These are phyloP conservation scores for Calephelis perditalis DNA, from an alignment of 2,888 invertebrate genomes.

Conservation along the genomic window DNA sequence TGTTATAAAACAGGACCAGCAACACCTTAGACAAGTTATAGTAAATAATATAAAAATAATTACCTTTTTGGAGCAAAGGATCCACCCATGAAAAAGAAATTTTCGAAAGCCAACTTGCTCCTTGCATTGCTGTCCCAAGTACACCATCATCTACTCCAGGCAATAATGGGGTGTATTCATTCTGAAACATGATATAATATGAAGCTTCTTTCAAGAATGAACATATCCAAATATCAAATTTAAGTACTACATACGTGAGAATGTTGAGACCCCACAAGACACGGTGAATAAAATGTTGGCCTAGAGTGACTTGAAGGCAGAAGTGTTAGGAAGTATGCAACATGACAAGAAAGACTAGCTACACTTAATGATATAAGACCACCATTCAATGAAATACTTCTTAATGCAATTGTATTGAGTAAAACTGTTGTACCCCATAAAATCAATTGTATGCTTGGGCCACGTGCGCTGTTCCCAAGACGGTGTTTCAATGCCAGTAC, in stretches of 20 bases:
- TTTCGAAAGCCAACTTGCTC: conserved; percentile 82
- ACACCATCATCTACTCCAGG: conserved; percentile 84
- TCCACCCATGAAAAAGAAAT: conserved; percentile 93
- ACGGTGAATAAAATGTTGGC: conserved; percentile 68
- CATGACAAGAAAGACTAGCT: conserved; percentile 79
- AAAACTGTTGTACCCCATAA: conserved; percentile 84
- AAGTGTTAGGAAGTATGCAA: conserved; percentile 83
- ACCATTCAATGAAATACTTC: conserved; percentile 78
- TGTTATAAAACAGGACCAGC: too few species aligned
- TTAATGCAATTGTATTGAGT: conserved; percentile 82
- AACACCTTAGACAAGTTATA: too few species aligned
- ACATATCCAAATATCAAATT: conserved; percentile 18
- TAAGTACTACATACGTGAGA: conserved; percentile 60
- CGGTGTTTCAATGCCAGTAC: conserved; percentile 82
- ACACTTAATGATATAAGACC: conserved; percentile 79
- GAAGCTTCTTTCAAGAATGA: not conserved
- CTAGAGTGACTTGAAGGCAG: conserved; percentile 79
- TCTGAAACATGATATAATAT: conserved; percentile 48
- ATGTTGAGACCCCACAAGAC: conserved; percentile 71
- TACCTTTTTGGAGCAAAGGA: conserved; percentile 88
- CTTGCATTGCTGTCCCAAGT: conserved; percentile 90
- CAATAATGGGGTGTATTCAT: conserved; percentile 80
- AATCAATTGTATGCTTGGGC: conserved; percentile 83
- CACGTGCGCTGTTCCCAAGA: conserved; percentile 83
- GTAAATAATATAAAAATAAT: not conserved